phyloP scores from a whole-genome alignment of 1,140 invertebrate species.

The Anastrepha ludens region DNA sequence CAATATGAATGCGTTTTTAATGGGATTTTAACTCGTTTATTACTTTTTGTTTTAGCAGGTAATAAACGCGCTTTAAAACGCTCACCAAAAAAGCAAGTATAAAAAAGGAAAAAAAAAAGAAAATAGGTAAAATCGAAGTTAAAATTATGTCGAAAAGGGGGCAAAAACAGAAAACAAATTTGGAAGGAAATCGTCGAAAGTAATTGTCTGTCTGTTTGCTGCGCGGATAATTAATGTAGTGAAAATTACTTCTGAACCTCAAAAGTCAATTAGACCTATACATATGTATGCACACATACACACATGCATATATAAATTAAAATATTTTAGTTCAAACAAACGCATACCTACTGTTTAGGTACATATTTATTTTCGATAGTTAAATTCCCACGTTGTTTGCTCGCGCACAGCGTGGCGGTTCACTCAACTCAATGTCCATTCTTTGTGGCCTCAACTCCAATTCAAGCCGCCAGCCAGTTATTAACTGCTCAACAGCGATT shows the following conservation, averaged over 20 bases:
- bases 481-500: background rate
- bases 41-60: conserved; percentile 22
- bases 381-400: conserved; percentile 43
- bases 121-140: background rate
- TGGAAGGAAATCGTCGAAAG: background rate
- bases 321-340: conserved; percentile 11
- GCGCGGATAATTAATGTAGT: conserved; percentile 28
- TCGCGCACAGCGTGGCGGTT: background rate
- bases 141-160: background rate
- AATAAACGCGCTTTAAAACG: conserved; percentile 32
- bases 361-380: background rate
- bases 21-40: conserved; percentile 35
- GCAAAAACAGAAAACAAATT: background rate
- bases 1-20: conserved; percentile 53
- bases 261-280: conserved; percentile 4
- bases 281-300: background rate
- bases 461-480: background rate
- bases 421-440: background rate
- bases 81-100: background rate
- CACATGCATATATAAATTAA: background rate
- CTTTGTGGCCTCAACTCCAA: background rate
- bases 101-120: background rate
- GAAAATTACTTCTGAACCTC: conserved; percentile 25
- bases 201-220: conserved; percentile 17
- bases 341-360: background rate